Evolutionary conservation across 1,140 invertebrate genomes (phyloP).

Genomic region (Steinernema khuongi): DNA sequence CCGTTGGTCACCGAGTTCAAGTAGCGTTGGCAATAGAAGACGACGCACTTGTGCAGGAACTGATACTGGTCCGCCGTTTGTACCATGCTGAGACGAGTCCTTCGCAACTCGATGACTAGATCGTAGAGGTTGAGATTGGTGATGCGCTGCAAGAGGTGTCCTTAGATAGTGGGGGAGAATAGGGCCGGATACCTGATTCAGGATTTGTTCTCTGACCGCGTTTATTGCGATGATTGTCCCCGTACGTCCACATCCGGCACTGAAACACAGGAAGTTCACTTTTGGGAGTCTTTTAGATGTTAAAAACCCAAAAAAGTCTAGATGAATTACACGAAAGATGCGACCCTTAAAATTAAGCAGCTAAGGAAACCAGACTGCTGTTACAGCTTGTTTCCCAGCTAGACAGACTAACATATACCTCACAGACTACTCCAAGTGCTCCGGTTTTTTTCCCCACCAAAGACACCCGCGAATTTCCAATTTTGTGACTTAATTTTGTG

Average conservation of each 20-base stretch:
- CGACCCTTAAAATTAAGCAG: not conserved
- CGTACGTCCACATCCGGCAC: constrained; percentile 69
- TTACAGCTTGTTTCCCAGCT: not conserved
- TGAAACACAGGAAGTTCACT: no score
- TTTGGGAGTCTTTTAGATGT: no score
- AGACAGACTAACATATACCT: not conserved
- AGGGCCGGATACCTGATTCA: constrained; percentile 62
- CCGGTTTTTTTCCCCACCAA: no score
- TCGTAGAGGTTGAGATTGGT: constrained; percentile 64
- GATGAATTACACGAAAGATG: not conserved
- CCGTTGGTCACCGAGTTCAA: not conserved
- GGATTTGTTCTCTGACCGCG: constrained; percentile 66
- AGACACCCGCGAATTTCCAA: no score
- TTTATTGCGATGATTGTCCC: constrained; percentile 69
- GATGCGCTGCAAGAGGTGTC: constrained; percentile 63
- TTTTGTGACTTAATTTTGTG: no score
- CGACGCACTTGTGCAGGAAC: constrained; percentile 30
- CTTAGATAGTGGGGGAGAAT: constrained; percentile 30
- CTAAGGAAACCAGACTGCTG: no score
- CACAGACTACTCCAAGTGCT: not conserved
- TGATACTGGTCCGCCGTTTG: constrained; percentile 61
- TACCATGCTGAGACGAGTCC: constrained; percentile 67
- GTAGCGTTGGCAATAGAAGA: not conserved
- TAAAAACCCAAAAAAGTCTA: not conserved
- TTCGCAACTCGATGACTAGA: constrained; percentile 65